Evolutionary conservation across 2,113 vertebrate species (phyloP).

Genomic region (Macaca mulatta): DNA sequence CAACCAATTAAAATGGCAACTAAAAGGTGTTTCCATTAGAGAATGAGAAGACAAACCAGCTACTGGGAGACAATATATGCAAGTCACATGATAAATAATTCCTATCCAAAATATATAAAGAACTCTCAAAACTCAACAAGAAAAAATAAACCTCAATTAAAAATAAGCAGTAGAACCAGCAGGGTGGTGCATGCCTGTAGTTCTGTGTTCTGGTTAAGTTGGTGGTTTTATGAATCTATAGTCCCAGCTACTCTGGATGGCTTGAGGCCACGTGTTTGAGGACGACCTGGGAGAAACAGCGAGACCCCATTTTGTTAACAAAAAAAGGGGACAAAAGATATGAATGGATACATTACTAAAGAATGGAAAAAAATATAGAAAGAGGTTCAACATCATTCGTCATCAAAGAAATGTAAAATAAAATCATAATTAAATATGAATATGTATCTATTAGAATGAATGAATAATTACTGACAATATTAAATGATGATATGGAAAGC

Average conservation of each 20-base stretch:
- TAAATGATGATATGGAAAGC: not conserved
- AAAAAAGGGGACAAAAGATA: not conserved
- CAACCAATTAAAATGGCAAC: not conserved
- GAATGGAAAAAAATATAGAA: not conserved
- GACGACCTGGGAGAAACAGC: not conserved
- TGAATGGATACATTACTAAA: not conserved
- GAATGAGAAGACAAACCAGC: not conserved
- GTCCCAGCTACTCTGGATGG: not conserved
- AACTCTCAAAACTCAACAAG: not conserved
- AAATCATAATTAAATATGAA: not conserved
- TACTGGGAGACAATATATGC: not conserved
- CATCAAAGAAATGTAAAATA: not conserved
- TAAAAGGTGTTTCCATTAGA: not conserved
- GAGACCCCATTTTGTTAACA: not conserved
- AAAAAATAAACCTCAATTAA: not conserved
- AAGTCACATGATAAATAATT: not conserved
- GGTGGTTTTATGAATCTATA: not conserved
- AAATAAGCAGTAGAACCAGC: not conserved
- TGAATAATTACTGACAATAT: not conserved
- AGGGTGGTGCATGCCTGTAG: not conserved
- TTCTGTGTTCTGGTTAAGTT: no score
- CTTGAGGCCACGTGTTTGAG: not conserved
- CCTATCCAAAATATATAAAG: not conserved
- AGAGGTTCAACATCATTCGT: not conserved
- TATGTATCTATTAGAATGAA: not conserved